Percentiles rank a stretch among this genome's conserved stretches.
These are phyloP conservation scores for Jordanella pulchra DNA, from an alignment of 2,797 vertebrate genomes.

Conservation along the genomic window DNA sequence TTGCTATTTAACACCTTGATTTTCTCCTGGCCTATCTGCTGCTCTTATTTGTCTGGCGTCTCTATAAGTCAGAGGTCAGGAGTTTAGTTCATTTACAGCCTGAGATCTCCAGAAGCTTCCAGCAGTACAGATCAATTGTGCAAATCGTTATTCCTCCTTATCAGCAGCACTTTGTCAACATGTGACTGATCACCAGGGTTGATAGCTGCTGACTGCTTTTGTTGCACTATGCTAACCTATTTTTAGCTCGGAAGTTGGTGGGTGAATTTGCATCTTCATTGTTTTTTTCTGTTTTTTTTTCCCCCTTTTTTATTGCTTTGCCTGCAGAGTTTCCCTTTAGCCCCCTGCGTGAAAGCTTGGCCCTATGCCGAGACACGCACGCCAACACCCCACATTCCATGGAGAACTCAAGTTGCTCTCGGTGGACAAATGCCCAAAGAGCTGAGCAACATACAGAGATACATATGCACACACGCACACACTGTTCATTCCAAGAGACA, in stretches of 20 bases:
- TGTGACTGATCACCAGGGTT: conserved; percentile 26
- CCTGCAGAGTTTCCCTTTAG: conserved; percentile 65
- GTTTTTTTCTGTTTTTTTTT: no score
- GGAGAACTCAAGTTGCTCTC: conserved; percentile 69
- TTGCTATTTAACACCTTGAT: conserved; percentile 28
- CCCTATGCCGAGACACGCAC: conserved; percentile 60
- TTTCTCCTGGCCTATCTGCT: conserved; percentile 23
- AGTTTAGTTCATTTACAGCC: conserved; percentile 28
- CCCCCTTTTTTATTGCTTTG: conserved; percentile 59
- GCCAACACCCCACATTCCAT: conserved; percentile 52
- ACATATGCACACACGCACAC: conserved; percentile 29
- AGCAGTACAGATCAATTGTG: conserved; percentile 14
- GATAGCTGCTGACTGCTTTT: not conserved
- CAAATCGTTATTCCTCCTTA: conserved; percentile 1
- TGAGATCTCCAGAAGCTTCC: not conserved
- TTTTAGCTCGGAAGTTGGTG: conserved; percentile 3
- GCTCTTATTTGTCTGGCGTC: conserved; percentile 10
- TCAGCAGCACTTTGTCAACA: conserved; percentile 22
- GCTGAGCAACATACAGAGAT: conserved; percentile 55
- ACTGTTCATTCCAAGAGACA: conserved; percentile 34
- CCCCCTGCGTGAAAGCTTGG: conserved; percentile 65
- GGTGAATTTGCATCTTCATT: conserved; percentile 25
- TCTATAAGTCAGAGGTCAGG: conserved; percentile 21
- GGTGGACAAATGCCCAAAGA: conserved; percentile 58
- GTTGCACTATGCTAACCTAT: not conserved